These are phyloP conservation scores for Trididemnum miniatum DNA, from an alignment of 23 tunicate genomes.

Conservation along the genomic window DNA sequence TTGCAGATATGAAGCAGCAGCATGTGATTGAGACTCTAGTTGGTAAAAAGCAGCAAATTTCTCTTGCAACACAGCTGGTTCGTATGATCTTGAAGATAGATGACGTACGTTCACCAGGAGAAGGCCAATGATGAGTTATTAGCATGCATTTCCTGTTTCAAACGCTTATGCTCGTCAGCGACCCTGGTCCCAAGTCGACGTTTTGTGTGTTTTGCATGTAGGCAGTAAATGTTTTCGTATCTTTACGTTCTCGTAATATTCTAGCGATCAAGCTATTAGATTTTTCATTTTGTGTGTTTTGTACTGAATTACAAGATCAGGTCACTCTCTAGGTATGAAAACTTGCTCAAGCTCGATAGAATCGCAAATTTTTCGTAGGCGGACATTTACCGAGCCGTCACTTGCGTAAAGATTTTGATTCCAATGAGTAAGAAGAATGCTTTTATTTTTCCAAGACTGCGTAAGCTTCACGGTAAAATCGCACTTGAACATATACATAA, in stretches of 20 bases:
- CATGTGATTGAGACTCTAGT: constrained; percentile 94
- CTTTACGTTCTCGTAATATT: background rate
- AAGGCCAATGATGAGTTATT: constrained; percentile 14
- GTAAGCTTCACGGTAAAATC: no score
- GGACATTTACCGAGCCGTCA: no score
- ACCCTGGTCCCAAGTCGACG: no score
- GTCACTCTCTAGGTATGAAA: no score
- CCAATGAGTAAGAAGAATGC: no score
- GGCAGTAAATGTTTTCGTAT: background rate
- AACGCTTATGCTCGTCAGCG: background rate
- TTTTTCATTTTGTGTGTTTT: no score
- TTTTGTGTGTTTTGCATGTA: background rate
- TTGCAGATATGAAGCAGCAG: constrained; percentile 92
- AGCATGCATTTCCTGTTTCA: background rate
- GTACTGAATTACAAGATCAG: no score
- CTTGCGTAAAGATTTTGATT: no score
- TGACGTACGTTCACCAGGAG: constrained; percentile 96
- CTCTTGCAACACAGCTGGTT: constrained; percentile 97
- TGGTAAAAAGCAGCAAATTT: constrained; percentile 98
- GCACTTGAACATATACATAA: no score
- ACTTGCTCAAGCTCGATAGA: no score
- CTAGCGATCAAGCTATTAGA: background rate
- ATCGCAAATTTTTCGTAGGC: no score
- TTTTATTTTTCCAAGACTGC: no score
- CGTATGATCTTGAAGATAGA: constrained; percentile 98